Percentiles rank a stretch among this genome's conserved stretches.
Conservation (phyloP, 2,113 vertebrate genomes). For the Pygoscelis antarcticus region DNA sequence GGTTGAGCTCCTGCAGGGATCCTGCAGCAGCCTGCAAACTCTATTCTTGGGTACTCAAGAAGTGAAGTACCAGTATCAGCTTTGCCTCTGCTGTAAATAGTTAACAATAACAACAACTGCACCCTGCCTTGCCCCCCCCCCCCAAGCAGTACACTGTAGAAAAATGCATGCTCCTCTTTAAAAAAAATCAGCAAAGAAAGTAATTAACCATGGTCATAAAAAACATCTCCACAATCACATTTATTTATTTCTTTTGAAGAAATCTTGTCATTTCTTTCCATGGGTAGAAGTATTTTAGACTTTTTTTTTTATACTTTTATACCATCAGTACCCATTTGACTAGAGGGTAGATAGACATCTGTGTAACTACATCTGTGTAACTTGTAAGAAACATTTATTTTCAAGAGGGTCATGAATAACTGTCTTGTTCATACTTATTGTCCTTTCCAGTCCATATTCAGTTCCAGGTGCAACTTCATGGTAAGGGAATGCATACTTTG, state of each 20-base stretch:
- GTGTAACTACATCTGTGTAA: neutral
- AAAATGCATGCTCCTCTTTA: neutral
- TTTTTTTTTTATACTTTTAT: neutral
- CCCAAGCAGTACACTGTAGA: neutral
- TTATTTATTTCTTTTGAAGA: neutral
- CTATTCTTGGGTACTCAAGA: neutral
- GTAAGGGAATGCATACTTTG: neutral
- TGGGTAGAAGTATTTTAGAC: neutral
- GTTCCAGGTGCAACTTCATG: neutral
- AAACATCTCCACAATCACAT: neutral
- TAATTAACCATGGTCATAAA: neutral
- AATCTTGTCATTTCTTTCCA: neutral
- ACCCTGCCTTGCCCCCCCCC: rapidly evolving
- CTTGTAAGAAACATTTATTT: neutral
- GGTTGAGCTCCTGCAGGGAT: neutral
- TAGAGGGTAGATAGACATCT: neutral
- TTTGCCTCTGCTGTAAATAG: neutral
- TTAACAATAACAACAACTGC: neutral
- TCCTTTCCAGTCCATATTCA: neutral
- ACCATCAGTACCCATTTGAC: neutral
- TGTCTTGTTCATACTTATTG: neutral
- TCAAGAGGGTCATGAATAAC: neutral
- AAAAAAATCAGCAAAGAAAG: neutral
- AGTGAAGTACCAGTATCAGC: neutral
- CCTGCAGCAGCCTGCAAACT: neutral